Evolutionary conservation across 1,140 invertebrate genomes (phyloP).

Genomic region (Neotoxoptera formosana): DNA sequence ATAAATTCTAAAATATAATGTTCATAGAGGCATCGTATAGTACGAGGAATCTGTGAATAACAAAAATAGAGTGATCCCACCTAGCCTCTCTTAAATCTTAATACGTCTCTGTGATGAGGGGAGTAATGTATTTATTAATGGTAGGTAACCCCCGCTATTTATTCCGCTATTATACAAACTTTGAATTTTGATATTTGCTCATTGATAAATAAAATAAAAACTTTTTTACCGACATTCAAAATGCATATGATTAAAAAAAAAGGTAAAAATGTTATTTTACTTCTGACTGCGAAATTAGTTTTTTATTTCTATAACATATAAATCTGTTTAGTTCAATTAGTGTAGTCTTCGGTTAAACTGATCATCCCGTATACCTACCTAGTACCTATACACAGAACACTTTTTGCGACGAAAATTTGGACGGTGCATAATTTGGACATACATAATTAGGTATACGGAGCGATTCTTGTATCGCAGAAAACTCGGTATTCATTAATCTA

Average conservation of each 20-base stretch:
- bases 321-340: neutral
- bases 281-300: neutral
- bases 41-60: too few species aligned
- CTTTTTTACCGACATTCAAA: neutral
- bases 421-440: too few species aligned
- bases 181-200: neutral
- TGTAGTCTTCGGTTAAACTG: neutral
- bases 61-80: too few species aligned
- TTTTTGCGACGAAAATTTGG: neutral
- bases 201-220: neutral
- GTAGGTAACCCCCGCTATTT: too few species aligned
- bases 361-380: neutral
- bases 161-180: neutral
- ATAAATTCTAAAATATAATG: too few species aligned
- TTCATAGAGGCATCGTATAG: too few species aligned
- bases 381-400: neutral
- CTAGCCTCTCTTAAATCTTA: too few species aligned
- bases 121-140: too few species aligned
- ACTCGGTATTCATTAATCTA: too few species aligned
- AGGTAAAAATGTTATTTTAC: neutral
- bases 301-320: neutral
- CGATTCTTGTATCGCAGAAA: neutral
- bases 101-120: too few species aligned
- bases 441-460: neutral
- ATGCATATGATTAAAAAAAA: neutral